phyloP scores from a whole-genome alignment of 2,113 vertebrate genomes.

The Leptosomus discolor region DNA sequence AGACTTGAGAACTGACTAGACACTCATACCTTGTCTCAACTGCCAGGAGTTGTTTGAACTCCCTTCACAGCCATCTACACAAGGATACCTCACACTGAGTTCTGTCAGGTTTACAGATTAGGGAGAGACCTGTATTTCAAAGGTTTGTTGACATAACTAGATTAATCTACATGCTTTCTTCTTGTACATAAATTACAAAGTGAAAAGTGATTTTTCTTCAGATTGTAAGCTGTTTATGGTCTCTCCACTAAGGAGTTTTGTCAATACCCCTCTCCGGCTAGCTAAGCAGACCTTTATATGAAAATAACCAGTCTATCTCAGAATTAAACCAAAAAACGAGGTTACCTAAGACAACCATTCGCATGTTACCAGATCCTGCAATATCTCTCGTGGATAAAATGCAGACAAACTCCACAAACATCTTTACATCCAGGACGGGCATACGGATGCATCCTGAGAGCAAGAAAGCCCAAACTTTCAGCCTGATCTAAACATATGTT shows the following conservation, averaged over 20 bases:
- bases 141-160: not conserved
- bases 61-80: not conserved
- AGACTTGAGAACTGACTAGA: not conserved
- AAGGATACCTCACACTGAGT: accelerated
- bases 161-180: not conserved
- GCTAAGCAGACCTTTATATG: not conserved
- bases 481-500: not conserved
- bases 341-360: not conserved
- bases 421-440: accelerated
- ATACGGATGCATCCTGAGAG: not conserved
- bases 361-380: not conserved
- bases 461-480: not conserved
- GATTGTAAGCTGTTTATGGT: not conserved
- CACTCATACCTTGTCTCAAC: not conserved
- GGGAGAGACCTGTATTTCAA: not conserved
- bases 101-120: not conserved
- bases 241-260: not conserved
- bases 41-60: not conserved
- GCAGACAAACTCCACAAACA: not conserved
- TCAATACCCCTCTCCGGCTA: not conserved
- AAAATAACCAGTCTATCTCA: not conserved
- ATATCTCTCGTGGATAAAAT: not conserved
- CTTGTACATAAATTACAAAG: not conserved
- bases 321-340: not conserved
- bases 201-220: not conserved